phyloP scores from a whole-genome alignment of 2,797 vertebrate genomes.

The Myotis daubentonii region DNA sequence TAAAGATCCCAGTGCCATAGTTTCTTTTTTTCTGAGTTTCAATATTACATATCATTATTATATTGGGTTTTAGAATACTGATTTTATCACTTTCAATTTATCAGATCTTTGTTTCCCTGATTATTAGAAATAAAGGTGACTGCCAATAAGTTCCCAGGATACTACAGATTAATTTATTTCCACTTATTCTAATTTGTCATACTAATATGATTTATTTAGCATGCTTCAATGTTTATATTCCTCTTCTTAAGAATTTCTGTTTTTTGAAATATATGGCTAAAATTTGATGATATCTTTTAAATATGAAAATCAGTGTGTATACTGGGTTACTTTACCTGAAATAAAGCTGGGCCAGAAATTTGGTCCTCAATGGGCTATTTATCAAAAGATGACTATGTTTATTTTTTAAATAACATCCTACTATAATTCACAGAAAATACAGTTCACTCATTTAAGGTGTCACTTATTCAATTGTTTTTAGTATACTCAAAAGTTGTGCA shows the following conservation, averaged over 20 bases:
- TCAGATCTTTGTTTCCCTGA: constrained; percentile 24
- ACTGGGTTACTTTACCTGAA: neutral
- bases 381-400: neutral
- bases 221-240: neutral
- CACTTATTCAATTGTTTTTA: neutral
- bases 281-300: constrained; percentile 13
- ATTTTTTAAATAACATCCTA: neutral
- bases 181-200: neutral
- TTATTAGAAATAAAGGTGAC: neutral
- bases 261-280: constrained; percentile 21
- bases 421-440: neutral
- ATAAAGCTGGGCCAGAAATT: neutral
- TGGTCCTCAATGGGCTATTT: neutral
- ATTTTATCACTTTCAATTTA: constrained; percentile 30
- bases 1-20: neutral
- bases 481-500: neutral
- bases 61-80: neutral
- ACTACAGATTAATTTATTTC: neutral
- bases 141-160: neutral
- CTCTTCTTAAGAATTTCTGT: neutral
- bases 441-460: neutral
- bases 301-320: neutral
- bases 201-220: neutral
- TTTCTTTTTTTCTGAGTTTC: neutral
- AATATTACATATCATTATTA: neutral